These are phyloP conservation scores for Chelonia mydas DNA, from an alignment of 2,797 vertebrate genomes.

Conservation along the genomic window DNA sequence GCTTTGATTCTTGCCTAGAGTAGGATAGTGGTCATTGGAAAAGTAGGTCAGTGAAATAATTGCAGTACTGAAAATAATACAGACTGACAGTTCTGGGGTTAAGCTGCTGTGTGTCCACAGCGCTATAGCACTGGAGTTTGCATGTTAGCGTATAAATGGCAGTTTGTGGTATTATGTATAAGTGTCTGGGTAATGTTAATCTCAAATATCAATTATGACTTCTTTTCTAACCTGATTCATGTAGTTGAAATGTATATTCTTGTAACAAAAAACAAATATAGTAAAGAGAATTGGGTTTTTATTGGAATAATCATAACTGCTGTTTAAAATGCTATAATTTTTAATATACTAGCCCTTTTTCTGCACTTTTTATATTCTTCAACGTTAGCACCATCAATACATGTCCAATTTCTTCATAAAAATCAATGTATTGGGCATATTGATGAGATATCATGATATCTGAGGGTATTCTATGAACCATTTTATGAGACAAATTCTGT, in stretches of 20 bases:
- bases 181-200: slow-evolving; percentile 41
- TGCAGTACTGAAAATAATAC: slow-evolving; percentile 79
- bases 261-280: slow-evolving; percentile 28
- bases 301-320: background rate
- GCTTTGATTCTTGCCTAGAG: slow-evolving; percentile 68
- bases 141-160: slow-evolving; percentile 61
- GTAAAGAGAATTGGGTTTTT: background rate
- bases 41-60: slow-evolving; percentile 83
- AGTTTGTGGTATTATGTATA: slow-evolving; percentile 47
- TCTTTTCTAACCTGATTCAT: slow-evolving; percentile 25
- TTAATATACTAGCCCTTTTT: background rate
- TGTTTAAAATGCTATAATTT: background rate
- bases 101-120: slow-evolving; percentile 65
- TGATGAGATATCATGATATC: background rate
- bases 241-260: background rate
- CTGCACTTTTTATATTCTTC: background rate
- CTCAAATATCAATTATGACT: slow-evolving; percentile 32
- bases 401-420: background rate
- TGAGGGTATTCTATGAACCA: background rate
- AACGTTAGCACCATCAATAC: background rate
- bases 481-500: background rate
- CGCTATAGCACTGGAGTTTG: slow-evolving; percentile 46
- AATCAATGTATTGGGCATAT: background rate
- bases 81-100: slow-evolving; percentile 76
- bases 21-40: slow-evolving; percentile 65